Conservation (phyloP, 2,797 vertebrate genomes). For the Chelonia mydas region DNA sequence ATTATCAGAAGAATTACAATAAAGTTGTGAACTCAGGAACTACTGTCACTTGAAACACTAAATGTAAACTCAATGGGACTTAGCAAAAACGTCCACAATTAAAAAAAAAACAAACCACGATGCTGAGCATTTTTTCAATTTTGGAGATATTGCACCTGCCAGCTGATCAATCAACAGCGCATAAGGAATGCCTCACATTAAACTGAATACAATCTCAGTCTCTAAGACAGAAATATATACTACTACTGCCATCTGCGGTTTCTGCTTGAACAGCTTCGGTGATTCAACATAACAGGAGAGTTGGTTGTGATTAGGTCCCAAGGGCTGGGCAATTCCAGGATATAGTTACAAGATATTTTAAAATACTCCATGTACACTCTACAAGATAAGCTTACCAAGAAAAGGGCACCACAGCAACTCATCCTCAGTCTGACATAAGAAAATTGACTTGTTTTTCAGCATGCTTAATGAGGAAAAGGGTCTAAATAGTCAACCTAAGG, state of each 20-base stretch:
- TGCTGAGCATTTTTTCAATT: not conserved
- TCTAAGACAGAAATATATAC: not conserved
- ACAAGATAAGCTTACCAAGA: not conserved
- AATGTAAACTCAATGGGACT: not conserved
- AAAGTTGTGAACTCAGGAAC: not conserved
- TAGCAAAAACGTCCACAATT: not conserved
- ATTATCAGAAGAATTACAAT: not conserved
- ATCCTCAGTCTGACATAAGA: not conserved
- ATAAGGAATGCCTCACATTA: not conserved
- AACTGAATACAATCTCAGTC: not conserved
- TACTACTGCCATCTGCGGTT: conserved; percentile 45
- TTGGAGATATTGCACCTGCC: conserved; percentile 49
- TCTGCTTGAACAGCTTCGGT: conserved; percentile 39
- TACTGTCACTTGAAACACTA: not conserved
- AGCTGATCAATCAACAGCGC: not conserved
- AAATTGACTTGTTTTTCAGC: not conserved
- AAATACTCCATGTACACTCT: not conserved
- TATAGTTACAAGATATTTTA: not conserved
- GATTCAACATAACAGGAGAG: not conserved
- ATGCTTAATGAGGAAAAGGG: not conserved
- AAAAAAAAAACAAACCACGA: not conserved
- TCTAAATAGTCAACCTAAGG: not conserved
- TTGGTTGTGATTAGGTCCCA: not conserved
- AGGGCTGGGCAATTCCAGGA: not conserved
- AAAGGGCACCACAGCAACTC: not conserved